Evolutionary conservation across 2,888 invertebrate species (phyloP).

Genomic region (Ormyrus thymus): DNA sequence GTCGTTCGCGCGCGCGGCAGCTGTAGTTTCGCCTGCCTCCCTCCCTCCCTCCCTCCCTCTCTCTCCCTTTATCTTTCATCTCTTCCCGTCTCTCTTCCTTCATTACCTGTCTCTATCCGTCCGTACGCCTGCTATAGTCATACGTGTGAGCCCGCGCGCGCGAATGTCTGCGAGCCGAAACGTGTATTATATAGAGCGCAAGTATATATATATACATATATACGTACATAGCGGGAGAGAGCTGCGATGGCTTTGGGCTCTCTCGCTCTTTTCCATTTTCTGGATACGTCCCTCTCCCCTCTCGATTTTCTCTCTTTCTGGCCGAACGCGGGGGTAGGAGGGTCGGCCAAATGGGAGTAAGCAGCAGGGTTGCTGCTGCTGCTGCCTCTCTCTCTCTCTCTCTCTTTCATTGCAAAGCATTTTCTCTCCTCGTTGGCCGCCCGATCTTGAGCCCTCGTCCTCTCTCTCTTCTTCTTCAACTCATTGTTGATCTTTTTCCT

Average conservation of each 20-base stretch:
- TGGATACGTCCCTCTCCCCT: conserved; percentile 26
- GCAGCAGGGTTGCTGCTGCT: conserved; percentile 71
- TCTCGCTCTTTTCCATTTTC: conserved; percentile 54
- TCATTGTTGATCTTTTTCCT: conserved; percentile 45
- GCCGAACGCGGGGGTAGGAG: conserved; percentile 18
- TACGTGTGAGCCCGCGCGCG: not conserved
- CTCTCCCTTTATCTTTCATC: conserved; percentile 77
- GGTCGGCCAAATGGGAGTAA: conserved; percentile 56
- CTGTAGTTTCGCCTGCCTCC: conserved; percentile 41
- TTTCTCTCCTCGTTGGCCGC: not conserved
- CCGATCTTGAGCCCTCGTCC: not conserved
- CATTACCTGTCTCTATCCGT: conserved; percentile 52
- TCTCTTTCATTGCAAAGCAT: too few species aligned
- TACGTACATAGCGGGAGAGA: not conserved
- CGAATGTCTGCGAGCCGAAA: not conserved
- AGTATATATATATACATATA: not conserved
- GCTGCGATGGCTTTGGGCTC: not conserved
- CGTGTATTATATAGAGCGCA: not conserved
- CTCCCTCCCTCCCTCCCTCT: conserved; percentile 69
- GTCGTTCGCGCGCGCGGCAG: conserved; percentile 54
- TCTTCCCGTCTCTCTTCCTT: conserved; percentile 36
- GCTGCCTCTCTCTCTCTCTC: not conserved
- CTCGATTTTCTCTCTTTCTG: conserved; percentile 45
- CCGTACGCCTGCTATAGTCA: conserved; percentile 13
- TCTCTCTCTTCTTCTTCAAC: too few species aligned